phyloP scores from a whole-genome alignment of 2,888 invertebrate species.

The Nomada ferruginata region DNA sequence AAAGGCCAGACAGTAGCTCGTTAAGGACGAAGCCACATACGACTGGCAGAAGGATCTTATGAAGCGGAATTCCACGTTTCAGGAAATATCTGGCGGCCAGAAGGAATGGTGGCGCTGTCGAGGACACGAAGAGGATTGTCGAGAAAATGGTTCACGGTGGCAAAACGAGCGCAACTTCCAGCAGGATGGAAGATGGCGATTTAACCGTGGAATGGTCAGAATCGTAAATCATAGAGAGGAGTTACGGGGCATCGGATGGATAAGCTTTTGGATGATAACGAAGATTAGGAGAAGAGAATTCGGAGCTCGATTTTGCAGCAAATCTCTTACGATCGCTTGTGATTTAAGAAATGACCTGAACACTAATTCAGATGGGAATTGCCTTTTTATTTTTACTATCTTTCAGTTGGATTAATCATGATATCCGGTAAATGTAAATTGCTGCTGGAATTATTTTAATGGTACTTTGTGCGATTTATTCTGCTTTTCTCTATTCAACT shows the following conservation, averaged over 20 bases:
- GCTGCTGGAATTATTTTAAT: too few species aligned
- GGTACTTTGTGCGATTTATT: too few species aligned
- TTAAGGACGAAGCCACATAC: conserved; percentile 1
- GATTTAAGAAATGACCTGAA: not conserved
- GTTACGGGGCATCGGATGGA: conserved; percentile 39
- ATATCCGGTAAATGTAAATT: too few species aligned
- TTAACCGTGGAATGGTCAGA: conserved; percentile 36
- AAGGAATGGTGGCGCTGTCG: conserved; percentile 31
- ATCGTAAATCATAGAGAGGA: conserved; percentile 55
- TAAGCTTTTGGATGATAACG: conserved; percentile 43
- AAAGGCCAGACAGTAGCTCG: conserved; percentile 10
- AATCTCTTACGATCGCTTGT: not conserved
- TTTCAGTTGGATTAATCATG: too few species aligned
- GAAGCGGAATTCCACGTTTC: conserved; percentile 42
- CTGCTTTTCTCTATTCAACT: too few species aligned
- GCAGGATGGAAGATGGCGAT: conserved; percentile 60
- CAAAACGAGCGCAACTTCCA: conserved; percentile 55
- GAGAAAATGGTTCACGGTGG: conserved; percentile 27
- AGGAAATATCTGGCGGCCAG: conserved; percentile 24
- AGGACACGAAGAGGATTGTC: conserved; percentile 18
- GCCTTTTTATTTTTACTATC: too few species aligned
- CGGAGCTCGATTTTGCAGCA: not conserved
- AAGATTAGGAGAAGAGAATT: conserved; percentile 31
- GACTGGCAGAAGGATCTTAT: not conserved
- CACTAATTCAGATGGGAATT: too few species aligned